phyloP scores from a whole-genome alignment of 2,113 vertebrate genomes.

The Scomber japonicus region DNA sequence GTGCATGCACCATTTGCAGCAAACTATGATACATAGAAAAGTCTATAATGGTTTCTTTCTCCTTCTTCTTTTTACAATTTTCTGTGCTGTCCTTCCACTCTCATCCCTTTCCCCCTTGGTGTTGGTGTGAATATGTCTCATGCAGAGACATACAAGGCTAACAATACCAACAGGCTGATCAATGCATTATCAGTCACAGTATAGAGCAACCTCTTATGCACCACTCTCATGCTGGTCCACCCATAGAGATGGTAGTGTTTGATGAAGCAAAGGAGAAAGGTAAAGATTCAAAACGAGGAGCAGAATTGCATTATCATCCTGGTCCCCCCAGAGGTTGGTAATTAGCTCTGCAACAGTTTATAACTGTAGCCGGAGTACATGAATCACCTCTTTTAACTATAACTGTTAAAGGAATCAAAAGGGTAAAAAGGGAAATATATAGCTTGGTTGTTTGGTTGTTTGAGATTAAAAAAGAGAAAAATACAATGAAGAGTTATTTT shows the following conservation, averaged over 20 bases:
- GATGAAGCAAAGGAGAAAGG: constrained; percentile 65
- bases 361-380: constrained; percentile 48
- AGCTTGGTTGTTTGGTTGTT: constrained; percentile 15
- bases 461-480: constrained; percentile 16
- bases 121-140: constrained; percentile 22
- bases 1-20: constrained; percentile 27
- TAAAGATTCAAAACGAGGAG: constrained; percentile 59
- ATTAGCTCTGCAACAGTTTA: constrained; percentile 65
- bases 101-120: constrained; percentile 18
- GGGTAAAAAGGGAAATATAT: constrained; percentile 24
- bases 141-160: constrained; percentile 44
- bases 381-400: constrained; percentile 59
- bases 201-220: constrained; percentile 29
- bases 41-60: constrained; percentile 10
- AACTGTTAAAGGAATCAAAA: constrained; percentile 34
- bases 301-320: constrained; percentile 40
- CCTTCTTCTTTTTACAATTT: constrained; percentile 12
- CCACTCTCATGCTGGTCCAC: constrained; percentile 50
- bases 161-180: constrained; percentile 66
- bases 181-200: constrained; percentile 50
- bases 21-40: constrained; percentile 24
- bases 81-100: background rate
- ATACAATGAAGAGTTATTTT: constrained; percentile 21
- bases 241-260: constrained; percentile 65
- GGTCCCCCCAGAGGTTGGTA: constrained; percentile 56